Evolutionary conservation across 2,888 invertebrate genomes (phyloP), one percentile per base, ranked within the genome.

Genomic region (Rhingia campestris): DNA sequence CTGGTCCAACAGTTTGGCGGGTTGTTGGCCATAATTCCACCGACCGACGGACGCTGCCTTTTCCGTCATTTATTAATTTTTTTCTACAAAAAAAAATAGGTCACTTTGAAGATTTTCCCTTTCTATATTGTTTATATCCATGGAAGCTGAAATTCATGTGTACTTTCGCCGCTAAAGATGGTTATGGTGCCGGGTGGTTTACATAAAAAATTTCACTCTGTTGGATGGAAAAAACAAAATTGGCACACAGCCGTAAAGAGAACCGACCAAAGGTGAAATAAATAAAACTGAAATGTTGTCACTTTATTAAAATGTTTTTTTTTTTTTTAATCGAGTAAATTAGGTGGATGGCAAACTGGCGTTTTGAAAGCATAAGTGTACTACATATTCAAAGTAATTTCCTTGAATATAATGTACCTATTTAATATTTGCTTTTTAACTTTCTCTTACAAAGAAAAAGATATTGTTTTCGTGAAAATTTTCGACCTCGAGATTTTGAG

Each of bases 101-200:
- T 84, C 84, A 75, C 80, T 80, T 84, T 84, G 80, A 80, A 84
- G 84, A 79, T 84, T 84, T 84, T 84, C 79, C 74, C 84, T 79
- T 79, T 84, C 84, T 79, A 75, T 64, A 75, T 80, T 80, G 74
- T 84, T 84, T 75, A 54, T 10, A 75, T 43, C 67, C 80, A 51
- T 79, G 75, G 70, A 70, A 80, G 80, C 84, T 84, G 80, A 70
- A 84, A 75, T 75, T 80, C 80, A 80, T 84, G 69, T 84, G 79
- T 74, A 84, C 69, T 66, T 74, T 22, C 33, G 37, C 49, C 63
- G 49, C 47, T 35, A 73, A 53, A 59, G 41, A 53, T 45, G 43
- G 14, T n/a, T 33, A 35, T 14, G 79, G 30, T 51, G 45, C 59
- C 41, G 45, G 61, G 35, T 37, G 49, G 51, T 41, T 74, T 67